Base-by-base conservation (phyloP, 2,888 invertebrate species). In the Deilephila elpenor region DNA sequence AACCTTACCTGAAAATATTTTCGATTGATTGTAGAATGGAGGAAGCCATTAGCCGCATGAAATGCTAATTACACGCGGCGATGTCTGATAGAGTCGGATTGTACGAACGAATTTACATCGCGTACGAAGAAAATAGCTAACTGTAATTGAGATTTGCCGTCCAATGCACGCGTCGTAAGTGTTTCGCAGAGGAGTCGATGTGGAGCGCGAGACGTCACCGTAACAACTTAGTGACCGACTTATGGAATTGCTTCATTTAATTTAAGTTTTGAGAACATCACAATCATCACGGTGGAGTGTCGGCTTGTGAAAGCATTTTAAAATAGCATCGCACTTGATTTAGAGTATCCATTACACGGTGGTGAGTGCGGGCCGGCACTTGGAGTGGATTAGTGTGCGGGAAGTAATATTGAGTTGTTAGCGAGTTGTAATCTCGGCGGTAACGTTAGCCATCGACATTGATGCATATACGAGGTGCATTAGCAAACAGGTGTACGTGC, bases 21-120 rank as follows among this genome's bases (percentile, higher is more conserved):
- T 81, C 86, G 88, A 90, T 89, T 89, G 88, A 90, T 89, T 88
- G 88, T 85, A 84, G 86, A 89, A 87, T 84, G 84, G 83, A 86
- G 84, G 83, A 86, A 88, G 83, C 72, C 56, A 53, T 72, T 72
- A 72, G 37, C 59, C 60, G 34, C 60, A 61, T 61, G 61, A 72
- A 62, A 72, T 62, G 37, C 56, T 56, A 56, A 56, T 71, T 56
- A 56, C 56, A 29, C 59, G 32, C 62, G 17, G 44, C 70, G 74
- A 73, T 73, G 67, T 67, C 67, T 17, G 44, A 67, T 51, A 25
- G 44, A 44, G 37, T 44, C 44, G 67, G 67, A 44, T 44, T 25
- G 67, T 51, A 60, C 71, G 44, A 44, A 71, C 64, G 71, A 60
- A 78, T 75, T 71, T 75, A 78, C 74, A 76, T 75, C 74, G 73